Percentiles rank a stretch among this genome's conserved stretches.
Evolutionary conservation across 2,113 vertebrate genomes (phyloP).

Genomic region (Tyto alba): DNA sequence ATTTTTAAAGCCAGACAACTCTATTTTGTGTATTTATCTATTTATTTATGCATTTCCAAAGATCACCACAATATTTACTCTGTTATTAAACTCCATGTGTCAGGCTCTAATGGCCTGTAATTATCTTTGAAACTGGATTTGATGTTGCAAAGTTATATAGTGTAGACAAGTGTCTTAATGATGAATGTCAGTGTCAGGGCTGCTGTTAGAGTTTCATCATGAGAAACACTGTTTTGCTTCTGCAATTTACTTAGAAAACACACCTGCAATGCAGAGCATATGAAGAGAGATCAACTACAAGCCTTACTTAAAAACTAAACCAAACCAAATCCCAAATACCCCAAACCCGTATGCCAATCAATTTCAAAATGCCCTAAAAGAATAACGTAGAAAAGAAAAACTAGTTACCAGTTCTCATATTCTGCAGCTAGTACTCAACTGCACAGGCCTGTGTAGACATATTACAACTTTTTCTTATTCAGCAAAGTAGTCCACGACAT

Average conservation of each 20-base stretch:
- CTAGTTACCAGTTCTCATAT: not conserved
- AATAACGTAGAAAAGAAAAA: not conserved
- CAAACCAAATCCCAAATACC: not conserved
- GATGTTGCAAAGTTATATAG: conserved; percentile 35
- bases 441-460: not conserved
- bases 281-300: not conserved
- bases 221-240: not conserved
- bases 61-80: conserved; percentile 51
- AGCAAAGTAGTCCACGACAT: not conserved
- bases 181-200: not conserved
- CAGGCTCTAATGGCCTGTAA: conserved; percentile 53
- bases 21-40: conserved; percentile 30
- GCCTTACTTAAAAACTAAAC: not conserved
- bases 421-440: not conserved
- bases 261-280: not conserved
- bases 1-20: conserved; percentile 36
- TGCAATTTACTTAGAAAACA: conserved; percentile 24
- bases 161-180: conserved; percentile 18
- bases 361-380: not conserved
- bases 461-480: not conserved
- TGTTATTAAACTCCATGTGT: conserved; percentile 59
- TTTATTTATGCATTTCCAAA: conserved; percentile 62
- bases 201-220: conserved; percentile 9
- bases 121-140: conserved; percentile 43
- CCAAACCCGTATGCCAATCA: not conserved